Percentiles rank a stretch among this genome's conserved stretches.
phyloP scores from a whole-genome alignment of 2,888 invertebrate species.

The Tolmerus cingulatus region DNA sequence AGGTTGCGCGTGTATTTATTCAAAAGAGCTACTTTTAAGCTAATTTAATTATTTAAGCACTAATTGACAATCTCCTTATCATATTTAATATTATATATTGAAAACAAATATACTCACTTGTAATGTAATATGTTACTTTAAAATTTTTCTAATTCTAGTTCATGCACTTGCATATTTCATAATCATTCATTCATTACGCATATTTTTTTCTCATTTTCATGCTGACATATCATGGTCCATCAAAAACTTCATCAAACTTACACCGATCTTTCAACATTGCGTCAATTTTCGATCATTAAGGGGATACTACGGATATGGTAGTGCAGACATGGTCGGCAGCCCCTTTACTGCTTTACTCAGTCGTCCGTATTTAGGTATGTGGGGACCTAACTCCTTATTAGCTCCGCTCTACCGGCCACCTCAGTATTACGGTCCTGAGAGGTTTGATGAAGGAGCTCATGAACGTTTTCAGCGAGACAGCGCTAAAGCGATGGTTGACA shows the following conservation, averaged over 20 bases:
- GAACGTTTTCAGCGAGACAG: not conserved
- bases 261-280: not conserved
- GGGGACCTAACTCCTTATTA: not conserved
- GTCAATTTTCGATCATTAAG: not conserved
- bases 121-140: not conserved
- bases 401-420: not conserved
- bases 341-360: conserved; percentile 11
- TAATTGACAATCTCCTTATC: not conserved
- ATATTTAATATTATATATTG: not conserved
- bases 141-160: not conserved
- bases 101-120: not conserved
- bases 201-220: conserved; percentile 18
- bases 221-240: not conserved
- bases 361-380: conserved; percentile 33
- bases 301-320: not conserved
- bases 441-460: not conserved
- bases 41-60: not conserved
- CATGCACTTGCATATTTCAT: not conserved
- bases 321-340: conserved; percentile 23
- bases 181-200: not conserved
- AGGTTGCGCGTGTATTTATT: not conserved
- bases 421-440: not conserved
- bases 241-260: not conserved
- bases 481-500: not conserved
- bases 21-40: not conserved